Conservation (phyloP, 1,140 invertebrate genomes). For the Drosophila ambigua region DNA sequence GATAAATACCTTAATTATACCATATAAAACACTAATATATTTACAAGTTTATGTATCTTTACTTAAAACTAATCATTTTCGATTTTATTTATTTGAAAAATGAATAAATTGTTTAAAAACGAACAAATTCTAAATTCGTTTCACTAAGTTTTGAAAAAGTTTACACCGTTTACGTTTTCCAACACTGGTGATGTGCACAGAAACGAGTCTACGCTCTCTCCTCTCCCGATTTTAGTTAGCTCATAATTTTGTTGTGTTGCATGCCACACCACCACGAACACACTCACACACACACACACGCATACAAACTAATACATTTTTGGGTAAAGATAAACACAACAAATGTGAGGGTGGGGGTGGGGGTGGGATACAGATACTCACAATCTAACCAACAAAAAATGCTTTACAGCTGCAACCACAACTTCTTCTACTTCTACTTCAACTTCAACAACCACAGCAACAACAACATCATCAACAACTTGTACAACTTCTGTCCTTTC, state of each 20-base stretch:
- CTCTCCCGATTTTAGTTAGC: constrained; percentile 7
- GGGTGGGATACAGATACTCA: constrained; percentile 10
- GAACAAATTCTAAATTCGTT: constrained; percentile 66
- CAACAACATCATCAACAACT: constrained; percentile 33
- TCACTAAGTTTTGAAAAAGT: constrained; percentile 27
- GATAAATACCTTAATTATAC: constrained; percentile 16
- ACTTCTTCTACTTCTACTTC: constrained; percentile 12
- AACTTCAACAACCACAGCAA: constrained; percentile 39
- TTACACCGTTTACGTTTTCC: no score
- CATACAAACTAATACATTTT: constrained; percentile 32
- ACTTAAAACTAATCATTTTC: constrained; percentile 29
- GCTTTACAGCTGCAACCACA: constrained; percentile 36
- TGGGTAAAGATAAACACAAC: constrained; percentile 29
- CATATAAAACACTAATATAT: not conserved
- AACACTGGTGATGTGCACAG: no score
- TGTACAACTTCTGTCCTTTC: constrained; percentile 59
- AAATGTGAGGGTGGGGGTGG: not conserved
- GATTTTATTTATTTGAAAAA: constrained; percentile 80
- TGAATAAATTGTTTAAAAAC: constrained; percentile 72
- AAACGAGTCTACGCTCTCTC: not conserved
- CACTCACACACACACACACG: constrained; percentile 23
- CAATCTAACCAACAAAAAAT: constrained; percentile 48
- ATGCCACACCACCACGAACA: constrained; percentile 25
- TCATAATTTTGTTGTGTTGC: constrained; percentile 44
- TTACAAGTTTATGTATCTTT: constrained; percentile 16